phyloP scores from a whole-genome alignment of 1,140 invertebrate species.

The Andricus grossulariae region DNA sequence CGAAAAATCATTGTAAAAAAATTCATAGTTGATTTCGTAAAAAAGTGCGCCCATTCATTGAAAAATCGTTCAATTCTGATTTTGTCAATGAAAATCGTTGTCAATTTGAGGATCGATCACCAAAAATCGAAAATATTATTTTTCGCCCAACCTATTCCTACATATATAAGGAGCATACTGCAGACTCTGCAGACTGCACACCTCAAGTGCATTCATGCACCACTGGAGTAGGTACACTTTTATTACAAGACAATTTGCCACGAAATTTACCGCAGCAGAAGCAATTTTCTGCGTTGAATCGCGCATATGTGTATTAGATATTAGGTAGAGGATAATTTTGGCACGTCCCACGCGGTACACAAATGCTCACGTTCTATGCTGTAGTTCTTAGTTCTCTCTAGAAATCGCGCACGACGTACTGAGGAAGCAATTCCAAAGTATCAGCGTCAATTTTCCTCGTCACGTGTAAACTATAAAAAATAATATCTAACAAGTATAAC shows the following conservation, averaged over 20 bases:
- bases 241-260: conserved; percentile 23
- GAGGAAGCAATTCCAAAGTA: conserved; percentile 11
- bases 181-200: not conserved
- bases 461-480: not conserved
- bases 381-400: conserved; percentile 53
- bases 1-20: no score
- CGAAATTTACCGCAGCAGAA: conserved; percentile 14
- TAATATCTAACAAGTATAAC: no score
- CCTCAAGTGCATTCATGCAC: not conserved
- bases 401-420: conserved; percentile 47
- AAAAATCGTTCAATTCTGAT: no score
- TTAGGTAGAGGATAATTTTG: conserved; percentile 57
- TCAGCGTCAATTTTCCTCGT: not conserved
- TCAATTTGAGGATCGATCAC: no score
- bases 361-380: conserved; percentile 50
- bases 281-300: conserved; percentile 23
- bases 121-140: no score
- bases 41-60: no score
- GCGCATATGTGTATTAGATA: conserved; percentile 43
- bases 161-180: no score
- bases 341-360: conserved; percentile 56
- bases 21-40: no score
- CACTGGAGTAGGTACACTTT: not conserved
- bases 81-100: no score
- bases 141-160: no score